These are phyloP conservation scores for Spilogale gracilis DNA, from an alignment of 2,113 vertebrate species.

Conservation along the genomic window DNA sequence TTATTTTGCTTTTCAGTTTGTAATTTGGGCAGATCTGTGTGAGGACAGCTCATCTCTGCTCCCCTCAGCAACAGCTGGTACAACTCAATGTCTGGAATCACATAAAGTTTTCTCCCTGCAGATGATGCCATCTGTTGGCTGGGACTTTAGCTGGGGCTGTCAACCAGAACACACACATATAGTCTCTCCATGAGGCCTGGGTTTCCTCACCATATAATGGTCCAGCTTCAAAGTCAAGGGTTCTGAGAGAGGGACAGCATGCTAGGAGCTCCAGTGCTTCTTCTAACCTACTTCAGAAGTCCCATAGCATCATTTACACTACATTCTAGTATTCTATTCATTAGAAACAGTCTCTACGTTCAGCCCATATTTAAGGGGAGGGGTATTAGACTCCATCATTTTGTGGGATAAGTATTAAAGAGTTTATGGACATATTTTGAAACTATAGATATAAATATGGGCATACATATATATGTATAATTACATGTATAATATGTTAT, in stretches of 20 bases:
- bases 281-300: not conserved
- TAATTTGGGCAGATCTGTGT: not conserved
- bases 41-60: not conserved
- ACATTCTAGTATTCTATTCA: not conserved
- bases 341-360: not conserved
- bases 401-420: not conserved
- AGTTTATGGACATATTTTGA: not conserved
- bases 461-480: not conserved
- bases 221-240: not conserved
- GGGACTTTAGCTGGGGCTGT: not conserved
- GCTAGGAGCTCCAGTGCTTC: not conserved
- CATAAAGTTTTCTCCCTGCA: not conserved
- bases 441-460: not conserved
- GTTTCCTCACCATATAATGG: not conserved
- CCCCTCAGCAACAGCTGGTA: fast-evolving
- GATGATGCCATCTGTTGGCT: not conserved
- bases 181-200: not conserved
- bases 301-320: not conserved
- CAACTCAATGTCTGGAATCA: not conserved
- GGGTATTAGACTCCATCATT: not conserved
- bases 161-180: not conserved
- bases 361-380: not conserved
- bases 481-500: not conserved
- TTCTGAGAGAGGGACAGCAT: not conserved
- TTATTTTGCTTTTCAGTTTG: not conserved